A percentile compares a stretch with the other conserved stretches of the same genome.
phyloP scores from a whole-genome alignment of 2,797 vertebrate genomes.

The Crenichthys baileyi region DNA sequence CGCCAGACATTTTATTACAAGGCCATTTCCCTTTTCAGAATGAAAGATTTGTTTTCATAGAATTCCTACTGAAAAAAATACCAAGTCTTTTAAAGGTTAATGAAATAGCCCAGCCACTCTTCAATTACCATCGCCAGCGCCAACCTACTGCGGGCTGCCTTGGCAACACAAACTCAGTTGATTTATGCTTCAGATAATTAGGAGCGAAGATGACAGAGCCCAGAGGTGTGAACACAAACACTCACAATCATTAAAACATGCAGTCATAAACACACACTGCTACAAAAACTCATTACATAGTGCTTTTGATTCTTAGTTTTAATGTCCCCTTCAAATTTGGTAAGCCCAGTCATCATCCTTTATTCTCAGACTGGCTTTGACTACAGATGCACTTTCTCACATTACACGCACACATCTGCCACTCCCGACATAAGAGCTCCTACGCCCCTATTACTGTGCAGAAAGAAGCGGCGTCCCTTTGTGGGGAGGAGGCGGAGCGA shows the following conservation, averaged over 20 bases:
- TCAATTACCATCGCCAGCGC: constrained; percentile 31
- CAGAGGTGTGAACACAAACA: constrained; percentile 72
- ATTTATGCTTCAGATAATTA: constrained; percentile 78
- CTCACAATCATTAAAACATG: constrained; percentile 10
- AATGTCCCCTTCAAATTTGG: constrained; percentile 65
- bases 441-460: constrained; percentile 47
- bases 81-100: constrained; percentile 80
- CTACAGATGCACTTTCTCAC: constrained; percentile 43
- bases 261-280: constrained; percentile 4
- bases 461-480: constrained; percentile 40
- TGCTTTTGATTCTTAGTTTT: constrained; percentile 62
- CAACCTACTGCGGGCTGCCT: constrained; percentile 60
- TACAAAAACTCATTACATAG: constrained; percentile 63
- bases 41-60: constrained; percentile 75
- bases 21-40: constrained; percentile 67
- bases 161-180: constrained; percentile 69
- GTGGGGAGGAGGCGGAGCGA: constrained; percentile 24
- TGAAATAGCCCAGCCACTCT: constrained; percentile 69
- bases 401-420: constrained; percentile 21
- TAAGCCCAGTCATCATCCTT: constrained; percentile 57
- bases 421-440: constrained; percentile 26
- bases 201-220: constrained; percentile 63
- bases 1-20: constrained; percentile 60
- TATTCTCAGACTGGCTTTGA: constrained; percentile 54
- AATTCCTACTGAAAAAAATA: constrained; percentile 73